Evolutionary conservation across 2,888 invertebrate species (phyloP).

Genomic region (Diaprepes abbreviatus): DNA sequence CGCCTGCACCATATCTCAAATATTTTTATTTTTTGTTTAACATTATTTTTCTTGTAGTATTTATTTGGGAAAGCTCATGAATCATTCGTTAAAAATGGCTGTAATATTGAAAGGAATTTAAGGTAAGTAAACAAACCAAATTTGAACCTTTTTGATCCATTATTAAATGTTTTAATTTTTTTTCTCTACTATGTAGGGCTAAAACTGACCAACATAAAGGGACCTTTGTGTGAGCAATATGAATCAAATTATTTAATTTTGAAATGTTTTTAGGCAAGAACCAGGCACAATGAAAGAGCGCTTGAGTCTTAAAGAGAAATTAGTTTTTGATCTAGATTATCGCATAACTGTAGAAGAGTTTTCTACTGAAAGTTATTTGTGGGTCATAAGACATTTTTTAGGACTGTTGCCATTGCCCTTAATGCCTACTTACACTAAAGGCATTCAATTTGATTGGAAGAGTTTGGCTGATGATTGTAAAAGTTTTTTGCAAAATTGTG

Average conservation of each 20-base stretch:
- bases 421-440: conserved; percentile 51
- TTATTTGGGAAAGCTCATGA: conserved; percentile 50
- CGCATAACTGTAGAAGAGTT: conserved; percentile 8
- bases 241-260: too few species aligned
- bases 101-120: conserved; percentile 44
- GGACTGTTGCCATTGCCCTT: conserved; percentile 56
- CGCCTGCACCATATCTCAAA: too few species aligned
- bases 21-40: too few species aligned
- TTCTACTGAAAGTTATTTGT: conserved; percentile 53
- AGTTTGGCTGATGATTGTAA: conserved; percentile 51
- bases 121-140: conserved; percentile 44
- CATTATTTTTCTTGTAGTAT: conserved; percentile 48
- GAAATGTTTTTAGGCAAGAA: conserved; percentile 27
- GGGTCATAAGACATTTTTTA: conserved; percentile 57
- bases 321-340: conserved; percentile 47
- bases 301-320: conserved; percentile 52
- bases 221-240: too few species aligned
- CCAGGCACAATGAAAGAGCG: conserved; percentile 48
- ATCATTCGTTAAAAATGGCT: conserved; percentile 31
- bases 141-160: too few species aligned
- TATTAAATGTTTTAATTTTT: too few species aligned
- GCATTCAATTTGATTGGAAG: conserved; percentile 51
- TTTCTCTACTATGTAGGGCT: too few species aligned
- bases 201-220: too few species aligned
- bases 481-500: conserved; percentile 36